A percentile compares a stretch with the other conserved stretches of the same genome.
phyloP scores from a whole-genome alignment of 2,113 vertebrate genomes.

The Nanger granti region DNA sequence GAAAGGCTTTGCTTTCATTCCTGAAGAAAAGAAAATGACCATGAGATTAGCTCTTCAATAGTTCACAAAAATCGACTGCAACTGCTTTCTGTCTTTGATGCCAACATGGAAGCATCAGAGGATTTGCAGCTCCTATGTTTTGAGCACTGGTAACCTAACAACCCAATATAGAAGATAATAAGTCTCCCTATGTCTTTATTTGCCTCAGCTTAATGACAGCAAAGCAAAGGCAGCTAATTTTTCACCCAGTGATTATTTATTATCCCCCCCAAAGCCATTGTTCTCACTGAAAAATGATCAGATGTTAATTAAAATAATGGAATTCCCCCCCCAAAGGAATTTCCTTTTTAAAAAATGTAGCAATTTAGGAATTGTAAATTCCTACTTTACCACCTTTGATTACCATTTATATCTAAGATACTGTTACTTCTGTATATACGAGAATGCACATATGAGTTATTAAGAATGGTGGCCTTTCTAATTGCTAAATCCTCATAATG shows the following conservation, averaged over 20 bases:
- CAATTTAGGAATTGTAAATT: neutral
- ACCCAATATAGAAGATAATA: neutral
- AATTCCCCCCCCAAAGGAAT: neutral
- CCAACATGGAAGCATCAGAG: neutral
- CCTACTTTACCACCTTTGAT: neutral
- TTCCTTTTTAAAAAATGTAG: neutral
- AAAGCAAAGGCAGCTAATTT: neutral
- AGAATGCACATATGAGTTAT: neutral
- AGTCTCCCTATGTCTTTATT: neutral
- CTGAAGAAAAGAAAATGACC: neutral
- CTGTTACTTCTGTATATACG: neutral
- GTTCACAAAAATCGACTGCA: neutral
- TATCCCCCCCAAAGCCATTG: neutral
- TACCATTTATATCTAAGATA: neutral
- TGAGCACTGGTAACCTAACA: neutral
- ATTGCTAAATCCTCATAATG: neutral
- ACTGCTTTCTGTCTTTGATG: neutral
- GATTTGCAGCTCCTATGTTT: neutral
- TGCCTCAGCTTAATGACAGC: neutral
- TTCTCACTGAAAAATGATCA: neutral
- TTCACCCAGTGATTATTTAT: neutral
- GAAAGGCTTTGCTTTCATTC: slow-evolving; percentile 16
- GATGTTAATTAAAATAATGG: neutral
- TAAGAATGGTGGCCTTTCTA: neutral
- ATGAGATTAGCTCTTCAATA: neutral